These are phyloP conservation scores for Amphiura filiformis DNA, from an alignment of 35 echinoderm and acorn worm genomes.

Conservation along the genomic window DNA sequence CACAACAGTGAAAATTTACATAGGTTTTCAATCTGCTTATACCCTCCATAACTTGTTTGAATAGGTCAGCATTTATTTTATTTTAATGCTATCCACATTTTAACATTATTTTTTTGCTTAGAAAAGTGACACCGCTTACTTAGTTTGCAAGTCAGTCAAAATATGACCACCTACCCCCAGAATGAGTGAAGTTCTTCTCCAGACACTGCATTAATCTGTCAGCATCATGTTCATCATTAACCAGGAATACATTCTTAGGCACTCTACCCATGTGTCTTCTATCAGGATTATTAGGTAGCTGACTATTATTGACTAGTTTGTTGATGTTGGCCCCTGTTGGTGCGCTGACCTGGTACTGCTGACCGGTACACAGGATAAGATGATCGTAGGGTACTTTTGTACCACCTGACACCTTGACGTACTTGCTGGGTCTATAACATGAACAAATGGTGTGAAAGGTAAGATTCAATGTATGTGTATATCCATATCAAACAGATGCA, in stretches of 20 bases:
- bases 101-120: no score
- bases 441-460: no score
- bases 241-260: constrained; percentile 75
- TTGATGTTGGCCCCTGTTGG: constrained; percentile 75
- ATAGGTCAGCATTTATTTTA: no score
- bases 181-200: constrained; percentile 60
- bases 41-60: no score
- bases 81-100: no score
- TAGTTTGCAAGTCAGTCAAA: no score
- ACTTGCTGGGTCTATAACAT: constrained; percentile 81
- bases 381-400: constrained; percentile 90
- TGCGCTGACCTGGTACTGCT: constrained; percentile 78
- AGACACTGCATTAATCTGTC: constrained; percentile 53
- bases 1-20: no score
- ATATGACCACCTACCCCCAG: constrained; percentile 51
- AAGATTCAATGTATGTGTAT: background rate
- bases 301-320: constrained; percentile 43
- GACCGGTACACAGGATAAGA: constrained; percentile 75
- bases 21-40: no score
- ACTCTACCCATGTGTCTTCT: constrained; percentile 46
- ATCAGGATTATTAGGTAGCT: constrained; percentile 53
- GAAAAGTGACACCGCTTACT: no score
- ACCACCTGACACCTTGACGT: constrained; percentile 78
- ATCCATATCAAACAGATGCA: background rate
- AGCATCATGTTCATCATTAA: constrained; percentile 89